These are phyloP conservation scores for Melopsittacus undulatus DNA, from an alignment of 2,797 vertebrate species.

Conservation along the genomic window DNA sequence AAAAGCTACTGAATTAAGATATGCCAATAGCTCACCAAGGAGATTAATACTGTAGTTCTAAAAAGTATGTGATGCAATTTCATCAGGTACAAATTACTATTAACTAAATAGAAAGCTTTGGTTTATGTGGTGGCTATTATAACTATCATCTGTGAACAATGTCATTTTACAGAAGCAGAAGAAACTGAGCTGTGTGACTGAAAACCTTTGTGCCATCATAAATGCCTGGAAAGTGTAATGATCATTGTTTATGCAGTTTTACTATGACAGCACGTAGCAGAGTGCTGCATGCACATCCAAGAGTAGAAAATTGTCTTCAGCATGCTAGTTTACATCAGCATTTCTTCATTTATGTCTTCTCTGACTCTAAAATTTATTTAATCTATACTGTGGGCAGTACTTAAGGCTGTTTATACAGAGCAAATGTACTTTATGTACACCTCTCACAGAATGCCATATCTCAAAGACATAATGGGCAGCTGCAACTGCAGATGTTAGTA, in stretches of 20 bases:
- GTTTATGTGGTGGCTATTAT: neutral
- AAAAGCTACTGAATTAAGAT: neutral
- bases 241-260: neutral
- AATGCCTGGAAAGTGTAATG: neutral
- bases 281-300: neutral
- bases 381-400: neutral
- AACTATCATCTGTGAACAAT: neutral
- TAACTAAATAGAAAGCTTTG: neutral
- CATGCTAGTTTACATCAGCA: neutral
- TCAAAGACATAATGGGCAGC: neutral
- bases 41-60: neutral
- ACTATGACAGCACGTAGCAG: neutral
- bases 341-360: neutral
- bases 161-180: neutral
- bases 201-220: neutral
- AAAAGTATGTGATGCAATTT: neutral
- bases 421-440: neutral
- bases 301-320: neutral
- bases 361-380: slow-evolving; percentile 1
- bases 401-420: neutral
- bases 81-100: neutral
- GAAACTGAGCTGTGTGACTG: neutral
- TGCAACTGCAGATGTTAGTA: neutral
- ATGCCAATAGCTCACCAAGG: neutral
- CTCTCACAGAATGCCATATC: neutral